A percentile compares a stretch with the other conserved stretches of the same genome.
Evolutionary conservation across 2,888 invertebrate genomes (phyloP).

Genomic region (Cybosia mesomella): DNA sequence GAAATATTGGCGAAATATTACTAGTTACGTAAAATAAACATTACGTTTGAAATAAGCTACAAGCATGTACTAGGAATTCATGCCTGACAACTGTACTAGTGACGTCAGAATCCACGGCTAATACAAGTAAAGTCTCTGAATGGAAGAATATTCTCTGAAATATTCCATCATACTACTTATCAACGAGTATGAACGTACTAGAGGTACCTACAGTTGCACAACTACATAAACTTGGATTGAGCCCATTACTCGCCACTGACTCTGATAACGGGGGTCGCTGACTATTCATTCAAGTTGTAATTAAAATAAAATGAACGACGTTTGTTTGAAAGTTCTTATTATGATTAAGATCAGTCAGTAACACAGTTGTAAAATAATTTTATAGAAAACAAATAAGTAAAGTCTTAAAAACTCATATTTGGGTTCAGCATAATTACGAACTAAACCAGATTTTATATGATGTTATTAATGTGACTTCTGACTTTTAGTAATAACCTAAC

Average conservation of each 20-base stretch:
- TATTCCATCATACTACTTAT: constrained; percentile 49
- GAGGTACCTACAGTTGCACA: constrained; percentile 40
- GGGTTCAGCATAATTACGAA: not conserved
- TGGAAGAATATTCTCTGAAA: constrained; percentile 46
- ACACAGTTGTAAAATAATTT: not conserved
- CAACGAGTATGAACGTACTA: constrained; percentile 32
- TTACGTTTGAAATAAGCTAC: not conserved
- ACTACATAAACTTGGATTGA: constrained; percentile 58
- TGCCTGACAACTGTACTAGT: too few relatives aligned
- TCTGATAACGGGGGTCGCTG: constrained; percentile 71
- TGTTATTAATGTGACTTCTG: not conserved
- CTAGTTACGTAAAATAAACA: too few relatives aligned
- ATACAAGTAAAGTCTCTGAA: constrained; percentile 24
- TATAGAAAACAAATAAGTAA: not conserved
- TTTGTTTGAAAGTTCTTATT: constrained; percentile 39
- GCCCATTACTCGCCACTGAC: constrained; percentile 55
- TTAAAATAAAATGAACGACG: constrained; percentile 73
- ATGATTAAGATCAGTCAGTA: constrained; percentile 9
- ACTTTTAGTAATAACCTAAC: not conserved
- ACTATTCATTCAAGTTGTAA: constrained; percentile 73
- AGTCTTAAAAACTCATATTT: not conserved
- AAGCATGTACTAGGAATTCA: not conserved
- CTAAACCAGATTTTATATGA: not conserved
- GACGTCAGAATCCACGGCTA: not conserved
- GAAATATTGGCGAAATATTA: too few relatives aligned